Base-by-base conservation (phyloP, 2,797 vertebrate genomes). In the Coracias cyanogaster region DNA sequence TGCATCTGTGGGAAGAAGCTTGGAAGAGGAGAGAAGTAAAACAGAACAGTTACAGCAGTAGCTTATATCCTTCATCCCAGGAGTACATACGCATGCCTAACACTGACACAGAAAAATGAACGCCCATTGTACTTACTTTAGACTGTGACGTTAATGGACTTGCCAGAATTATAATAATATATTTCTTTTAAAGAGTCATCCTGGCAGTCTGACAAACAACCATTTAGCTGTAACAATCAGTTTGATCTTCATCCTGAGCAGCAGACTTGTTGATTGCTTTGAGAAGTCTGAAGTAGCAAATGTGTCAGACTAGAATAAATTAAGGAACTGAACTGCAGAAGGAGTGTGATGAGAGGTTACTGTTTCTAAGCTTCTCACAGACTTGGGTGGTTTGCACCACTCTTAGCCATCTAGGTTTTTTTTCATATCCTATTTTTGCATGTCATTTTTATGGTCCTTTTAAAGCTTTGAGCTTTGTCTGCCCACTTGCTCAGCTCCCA, bases 1-100 rank as follows among this genome's bases (percentile, higher is more conserved):
- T 77, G 54, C 7, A 15, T 49, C n/a, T 67, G 45, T 57, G 17
- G 43, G 46, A 74, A 33, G 37, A 86, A 43, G 41, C 54, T 57
- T n/a, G 71, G 41, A 64, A 74, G 33, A 17, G 28, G 25, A 12
- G 31, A 64, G 29, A 54, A 77, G 10, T 41, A 7, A 73, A 91
- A 43, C 14, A 20, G 45, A 66, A 49, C 15, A 35, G 48, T 58
- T 90, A 24, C 14, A 67, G 31, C 39, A 19, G 37, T 31, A 45
- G 35, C 18, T 86, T 82, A 28, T 46, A 28, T 46, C 21, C 18
- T 45, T 93, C 45, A 18, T 77, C 9, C 45, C 37, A 22, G 39
- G 16, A 61, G 6, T n/a, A 14, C 0, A 0, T 57, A 2, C 0
- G 1, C 29, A 8, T 28, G 25, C 51, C 45, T 35, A 15, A n/a